Evolutionary conservation across 2,888 invertebrate species (phyloP), one percentile per base, ranked within the genome.

Genomic region (Tubulanus polymorphus): DNA sequence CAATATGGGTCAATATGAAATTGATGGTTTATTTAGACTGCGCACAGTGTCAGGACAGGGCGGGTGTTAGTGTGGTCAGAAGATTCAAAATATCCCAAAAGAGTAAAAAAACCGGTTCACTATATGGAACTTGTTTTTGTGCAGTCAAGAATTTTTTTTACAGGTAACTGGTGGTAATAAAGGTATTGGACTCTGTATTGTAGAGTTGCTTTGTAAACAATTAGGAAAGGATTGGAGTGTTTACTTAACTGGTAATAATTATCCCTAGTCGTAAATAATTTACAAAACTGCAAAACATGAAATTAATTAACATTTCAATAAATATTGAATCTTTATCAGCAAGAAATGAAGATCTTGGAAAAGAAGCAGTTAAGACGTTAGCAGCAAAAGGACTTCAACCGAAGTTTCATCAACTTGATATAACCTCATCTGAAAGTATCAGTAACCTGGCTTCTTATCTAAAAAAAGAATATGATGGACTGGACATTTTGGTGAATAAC

Each of bases 331-430:
- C n/a, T n/a, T n/a, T n/a, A n/a, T 1, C 53, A 74, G 73, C 71
- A 1, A 56, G 73, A 25, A 65, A 64, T 63, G 66, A 66, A 50
- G 57, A 45, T 1, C 57, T 60, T 12, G 72, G 73, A 15, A 37
- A 60, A n/a, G 63, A 60, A 27, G 73, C 74, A 1, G 60, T 72
- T 3, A 58, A 59, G 26, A 55, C 50, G 6, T 60, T 74, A 25
- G 59, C 65, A 49, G 63, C 61, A 69, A 69, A 78, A 56, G 81
- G 80, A 1, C 67, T 81, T 2, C 66, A 74, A 28, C 81, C 82
- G 2, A 71, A 81, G 51, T 89, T 84, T 70, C 87, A 88, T 70
- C 86, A 87, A 66, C 79, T 90, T 23, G 89, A 90, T 69, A 82
- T 89, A 51, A 84, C 83, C 2, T 82, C 86, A 54, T 46, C 28